Evolutionary conservation across 2,797 vertebrate genomes (phyloP), one percentile per base, ranked within the genome.

Genomic region (Champsocephalus esox): DNA sequence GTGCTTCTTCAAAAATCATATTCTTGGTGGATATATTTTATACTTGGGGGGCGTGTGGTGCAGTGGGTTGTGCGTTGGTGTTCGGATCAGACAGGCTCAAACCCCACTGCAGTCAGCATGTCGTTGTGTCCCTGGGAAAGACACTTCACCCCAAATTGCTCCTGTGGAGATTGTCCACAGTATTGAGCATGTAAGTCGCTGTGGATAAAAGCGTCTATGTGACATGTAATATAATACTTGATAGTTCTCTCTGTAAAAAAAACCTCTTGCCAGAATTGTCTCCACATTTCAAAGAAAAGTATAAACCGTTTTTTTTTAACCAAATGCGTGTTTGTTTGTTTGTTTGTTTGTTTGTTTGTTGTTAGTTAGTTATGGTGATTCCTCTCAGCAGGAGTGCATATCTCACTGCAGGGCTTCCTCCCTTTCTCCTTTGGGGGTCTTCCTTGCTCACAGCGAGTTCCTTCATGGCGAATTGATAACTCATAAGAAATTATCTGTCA

Each of bases 381-480:
- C 43, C 9, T 64, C 63, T 70, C 52, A 3, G 49, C 41, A 5
- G 70, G 66, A 65, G 51, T 64, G 59, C 63, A 65, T 48, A 63
- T 85, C 75, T 89, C 63, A 38, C 34, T 45, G 69, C 62, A 56
- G 75, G 83, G 14, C 19, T 21, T 46, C 74, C 45, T 61, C 61
- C 70, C 38, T 54, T 38, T 79, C 77, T 68, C 71, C 62, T 84
- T 19, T 79, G 76, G 82, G 73, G 63, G 80, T 60, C 84, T 82
- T 83, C 75, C 72, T 9, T 73, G 63, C 82, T 81, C 73, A n/a
- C 80, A 80, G 86, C 70, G 41, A 70, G 45, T 24, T 65, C 62
- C 65, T 66, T 84, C 57, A 65, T 75, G 44, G 19, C 44, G 82
- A 76, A 82, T 88, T 66, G 82, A 77, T 70, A 63, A 77, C 61